A percentile compares a stretch with the other conserved stretches of the same genome.
phyloP scores from a whole-genome alignment of 1,140 invertebrate genomes.

The Temnothorax longispinosus region DNA sequence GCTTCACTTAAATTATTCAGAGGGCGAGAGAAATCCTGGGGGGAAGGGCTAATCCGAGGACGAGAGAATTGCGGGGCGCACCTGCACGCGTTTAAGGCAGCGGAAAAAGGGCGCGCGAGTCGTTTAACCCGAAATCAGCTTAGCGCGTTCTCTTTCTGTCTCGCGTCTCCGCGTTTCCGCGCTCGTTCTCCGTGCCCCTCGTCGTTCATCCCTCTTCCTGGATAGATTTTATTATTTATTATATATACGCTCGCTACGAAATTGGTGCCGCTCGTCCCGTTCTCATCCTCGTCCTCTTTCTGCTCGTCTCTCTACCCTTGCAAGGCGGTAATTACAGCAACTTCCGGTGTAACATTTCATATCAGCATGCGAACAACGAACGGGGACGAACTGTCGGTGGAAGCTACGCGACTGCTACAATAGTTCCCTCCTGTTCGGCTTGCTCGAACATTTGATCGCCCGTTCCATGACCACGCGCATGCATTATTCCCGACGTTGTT shows the following conservation, averaged over 20 bases:
- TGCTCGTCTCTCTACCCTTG: background rate
- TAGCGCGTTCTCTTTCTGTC: constrained; percentile 49
- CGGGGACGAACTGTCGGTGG: constrained; percentile 8
- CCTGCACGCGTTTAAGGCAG: constrained; percentile 54
- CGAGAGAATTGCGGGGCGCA: constrained; percentile 26
- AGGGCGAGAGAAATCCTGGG: background rate
- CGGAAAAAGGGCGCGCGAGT: constrained; percentile 6
- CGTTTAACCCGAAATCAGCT: constrained; percentile 68
- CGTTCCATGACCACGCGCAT: background rate
- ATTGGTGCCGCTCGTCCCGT: background rate
- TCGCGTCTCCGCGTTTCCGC: background rate
- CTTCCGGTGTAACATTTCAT: constrained; percentile 59
- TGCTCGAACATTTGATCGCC: background rate
- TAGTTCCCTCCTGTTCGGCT: constrained; percentile 16
- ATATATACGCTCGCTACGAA: constrained; percentile 18
- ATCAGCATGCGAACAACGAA: constrained; percentile 68
- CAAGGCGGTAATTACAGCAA: constrained; percentile 59
- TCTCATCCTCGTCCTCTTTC: background rate
- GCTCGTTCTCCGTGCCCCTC: background rate
- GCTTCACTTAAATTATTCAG: constrained; percentile 68
- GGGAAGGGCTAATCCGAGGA: constrained; percentile 24
- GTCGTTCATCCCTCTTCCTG: constrained; percentile 3
- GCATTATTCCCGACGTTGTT: constrained; percentile 32
- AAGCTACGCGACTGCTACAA: constrained; percentile 50
- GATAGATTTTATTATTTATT: constrained; percentile 61